phyloP scores from a whole-genome alignment of 2,888 invertebrate species.

The Drosophila nr. perissopoda region DNA sequence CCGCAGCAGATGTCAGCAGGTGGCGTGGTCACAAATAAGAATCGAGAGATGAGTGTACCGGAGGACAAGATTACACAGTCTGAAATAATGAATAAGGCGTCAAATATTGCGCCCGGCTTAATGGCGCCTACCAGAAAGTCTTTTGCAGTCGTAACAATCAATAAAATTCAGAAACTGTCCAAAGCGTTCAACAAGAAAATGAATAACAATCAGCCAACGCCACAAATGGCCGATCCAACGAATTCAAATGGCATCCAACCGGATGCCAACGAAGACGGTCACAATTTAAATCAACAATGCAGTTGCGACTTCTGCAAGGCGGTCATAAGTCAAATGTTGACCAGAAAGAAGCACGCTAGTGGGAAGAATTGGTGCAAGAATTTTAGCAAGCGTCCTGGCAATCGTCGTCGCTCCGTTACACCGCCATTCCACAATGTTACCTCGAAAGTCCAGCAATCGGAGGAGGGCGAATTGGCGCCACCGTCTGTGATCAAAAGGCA shows the following conservation, averaged over 20 bases:
- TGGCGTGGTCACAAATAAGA: background rate
- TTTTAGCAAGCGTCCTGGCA: background rate
- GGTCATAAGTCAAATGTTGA: conserved; percentile 29
- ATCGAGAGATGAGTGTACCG: background rate
- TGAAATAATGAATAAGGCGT: conserved; percentile 9
- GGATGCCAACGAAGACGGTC: conserved; percentile 10
- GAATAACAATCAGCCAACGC: conserved; percentile 11
- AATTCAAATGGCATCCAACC: background rate
- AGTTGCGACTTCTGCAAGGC: conserved; percentile 47
- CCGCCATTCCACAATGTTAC: background rate
- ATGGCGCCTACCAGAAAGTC: conserved; percentile 19
- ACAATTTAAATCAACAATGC: conserved; percentile 6
- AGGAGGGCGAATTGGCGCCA: conserved; percentile 3
- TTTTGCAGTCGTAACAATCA: conserved; percentile 44
- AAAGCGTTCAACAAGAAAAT: conserved; percentile 49
- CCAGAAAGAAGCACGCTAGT: conserved; percentile 13
- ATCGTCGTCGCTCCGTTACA: background rate
- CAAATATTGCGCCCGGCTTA: background rate
- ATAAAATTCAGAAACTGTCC: conserved; percentile 46
- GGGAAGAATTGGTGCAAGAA: conserved; percentile 26
- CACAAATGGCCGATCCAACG: background rate
- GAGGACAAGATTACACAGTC: conserved; percentile 24
- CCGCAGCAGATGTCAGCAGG: background rate
- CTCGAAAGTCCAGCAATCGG: background rate
- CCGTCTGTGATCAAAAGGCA: background rate